Conservation (phyloP, 1,140 invertebrate genomes). For the Linepithema humile region DNA sequence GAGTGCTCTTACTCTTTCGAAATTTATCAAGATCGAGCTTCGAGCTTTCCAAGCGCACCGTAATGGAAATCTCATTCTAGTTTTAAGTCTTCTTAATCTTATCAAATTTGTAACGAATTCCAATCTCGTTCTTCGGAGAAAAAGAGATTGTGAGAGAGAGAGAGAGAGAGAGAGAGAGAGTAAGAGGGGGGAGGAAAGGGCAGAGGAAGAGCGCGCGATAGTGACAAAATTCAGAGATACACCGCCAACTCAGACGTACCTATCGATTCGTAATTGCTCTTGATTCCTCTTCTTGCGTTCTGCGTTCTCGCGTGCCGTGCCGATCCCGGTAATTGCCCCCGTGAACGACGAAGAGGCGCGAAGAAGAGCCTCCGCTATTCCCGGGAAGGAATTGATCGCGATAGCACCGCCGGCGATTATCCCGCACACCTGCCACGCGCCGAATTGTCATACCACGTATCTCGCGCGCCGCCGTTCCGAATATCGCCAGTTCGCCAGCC, state of each 20-base stretch:
- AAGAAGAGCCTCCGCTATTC: constrained; percentile 1
- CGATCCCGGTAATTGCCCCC: neutral
- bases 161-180: no score
- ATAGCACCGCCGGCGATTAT: constrained; percentile 36
- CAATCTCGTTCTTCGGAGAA: constrained; percentile 10
- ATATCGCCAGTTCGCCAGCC: constrained; percentile 42
- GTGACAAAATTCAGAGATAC: neutral
- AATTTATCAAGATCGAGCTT: constrained; percentile 23
- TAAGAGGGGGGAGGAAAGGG: no score
- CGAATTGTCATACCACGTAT: constrained; percentile 37
- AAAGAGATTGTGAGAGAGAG: no score
- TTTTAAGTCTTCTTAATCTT: constrained; percentile 1
- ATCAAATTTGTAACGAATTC: neutral
- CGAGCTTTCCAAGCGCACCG: neutral
- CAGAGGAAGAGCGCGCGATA: no score
- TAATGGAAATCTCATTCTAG: constrained; percentile 19
- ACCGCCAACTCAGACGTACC: constrained; percentile 21
- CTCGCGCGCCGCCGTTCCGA: constrained; percentile 15
- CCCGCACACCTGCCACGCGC: constrained; percentile 25
- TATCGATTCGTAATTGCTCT: constrained; percentile 41
- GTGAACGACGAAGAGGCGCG: constrained; percentile 25
- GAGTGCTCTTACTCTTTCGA: neutral
- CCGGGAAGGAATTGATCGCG: constrained; percentile 28
- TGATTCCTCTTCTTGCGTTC: constrained; percentile 17
- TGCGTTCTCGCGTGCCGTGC: constrained; percentile 11